phyloP scores from a whole-genome alignment of 2,113 vertebrate genomes.

The Scophthalmus maximus region DNA sequence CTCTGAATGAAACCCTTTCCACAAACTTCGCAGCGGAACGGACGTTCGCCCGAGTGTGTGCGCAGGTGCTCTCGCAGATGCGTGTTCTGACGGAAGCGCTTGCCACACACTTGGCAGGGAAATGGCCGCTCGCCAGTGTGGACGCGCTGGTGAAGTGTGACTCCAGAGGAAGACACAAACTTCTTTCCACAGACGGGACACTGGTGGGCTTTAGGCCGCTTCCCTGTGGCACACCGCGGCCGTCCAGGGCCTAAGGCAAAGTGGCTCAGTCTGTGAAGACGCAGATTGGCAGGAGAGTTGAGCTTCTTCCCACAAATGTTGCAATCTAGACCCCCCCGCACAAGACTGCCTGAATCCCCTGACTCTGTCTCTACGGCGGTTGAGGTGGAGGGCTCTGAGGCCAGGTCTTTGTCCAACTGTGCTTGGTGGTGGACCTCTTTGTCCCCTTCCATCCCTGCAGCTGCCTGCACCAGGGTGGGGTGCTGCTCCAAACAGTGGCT shows the following conservation, averaged over 20 bases:
- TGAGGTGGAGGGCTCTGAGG: slow-evolving; percentile 53
- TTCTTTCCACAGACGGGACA: slow-evolving; percentile 87
- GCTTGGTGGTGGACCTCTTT: not conserved
- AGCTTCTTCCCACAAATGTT: slow-evolving; percentile 83
- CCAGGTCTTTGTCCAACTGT: slow-evolving; percentile 5
- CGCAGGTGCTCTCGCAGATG: slow-evolving; percentile 92
- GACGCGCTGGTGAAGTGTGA: slow-evolving; percentile 89
- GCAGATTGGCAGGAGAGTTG: slow-evolving; percentile 82
- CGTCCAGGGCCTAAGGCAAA: slow-evolving; percentile 56
- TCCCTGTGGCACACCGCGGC: slow-evolving; percentile 43
- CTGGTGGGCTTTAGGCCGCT: slow-evolving; percentile 83
- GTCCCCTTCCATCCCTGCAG: not conserved
- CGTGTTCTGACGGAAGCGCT: slow-evolving; percentile 90
- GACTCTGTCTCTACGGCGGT: not conserved
- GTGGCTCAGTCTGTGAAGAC: slow-evolving; percentile 82
- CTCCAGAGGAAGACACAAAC: slow-evolving; percentile 89
- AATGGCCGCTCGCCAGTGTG: slow-evolving; percentile 86
- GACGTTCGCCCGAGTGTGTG: slow-evolving; percentile 89
- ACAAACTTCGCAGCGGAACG: slow-evolving; percentile 88
- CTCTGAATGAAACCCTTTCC: slow-evolving; percentile 90
- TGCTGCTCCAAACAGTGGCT: slow-evolving; percentile 79
- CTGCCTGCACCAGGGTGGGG: slow-evolving; percentile 30
- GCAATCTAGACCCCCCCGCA: slow-evolving; percentile 74
- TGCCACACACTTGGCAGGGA: slow-evolving; percentile 87
- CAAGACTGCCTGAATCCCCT: not conserved